phyloP scores from a whole-genome alignment of 1,140 invertebrate species.

The Drosophila tani region DNA sequence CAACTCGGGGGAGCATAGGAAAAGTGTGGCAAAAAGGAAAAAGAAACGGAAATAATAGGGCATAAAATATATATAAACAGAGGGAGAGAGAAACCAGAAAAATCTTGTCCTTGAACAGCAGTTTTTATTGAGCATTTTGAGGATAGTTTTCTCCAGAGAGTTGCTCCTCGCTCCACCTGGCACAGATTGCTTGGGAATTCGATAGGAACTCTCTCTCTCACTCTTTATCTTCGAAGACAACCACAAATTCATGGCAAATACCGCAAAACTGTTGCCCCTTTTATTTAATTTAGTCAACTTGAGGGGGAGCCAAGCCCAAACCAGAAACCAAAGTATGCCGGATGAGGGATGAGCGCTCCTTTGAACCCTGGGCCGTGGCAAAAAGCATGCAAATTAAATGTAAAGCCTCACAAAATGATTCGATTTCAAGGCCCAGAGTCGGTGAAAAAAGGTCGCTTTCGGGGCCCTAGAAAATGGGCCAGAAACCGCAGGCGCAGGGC shows the following conservation, averaged over 20 bases:
- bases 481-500: constrained; percentile 36
- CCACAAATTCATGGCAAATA: background rate
- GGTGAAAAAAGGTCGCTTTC: constrained; percentile 9
- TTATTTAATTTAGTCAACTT: constrained; percentile 28
- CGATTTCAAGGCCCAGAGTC: constrained; percentile 52
- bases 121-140: constrained; percentile 1
- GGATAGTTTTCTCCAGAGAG: background rate
- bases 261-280: constrained; percentile 18
- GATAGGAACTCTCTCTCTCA: background rate
- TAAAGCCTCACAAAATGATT: constrained; percentile 73
- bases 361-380: constrained; percentile 36
- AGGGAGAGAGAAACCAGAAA: background rate
- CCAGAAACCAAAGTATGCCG: background rate
- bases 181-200: constrained; percentile 5
- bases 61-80: background rate
- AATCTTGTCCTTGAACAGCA: constrained; percentile 3
- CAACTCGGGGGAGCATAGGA: constrained; percentile 5
- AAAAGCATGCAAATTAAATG: constrained; percentile 78
- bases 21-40: background rate
- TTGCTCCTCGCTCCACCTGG: background rate
- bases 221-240: no score
- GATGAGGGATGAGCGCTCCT: constrained; percentile 11
- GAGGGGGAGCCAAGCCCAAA: background rate
- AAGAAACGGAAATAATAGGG: constrained; percentile 9
- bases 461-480: constrained; percentile 18